Conservation (phyloP, 2,113 vertebrate genomes). For the Leptobrachium leishanense region DNA sequence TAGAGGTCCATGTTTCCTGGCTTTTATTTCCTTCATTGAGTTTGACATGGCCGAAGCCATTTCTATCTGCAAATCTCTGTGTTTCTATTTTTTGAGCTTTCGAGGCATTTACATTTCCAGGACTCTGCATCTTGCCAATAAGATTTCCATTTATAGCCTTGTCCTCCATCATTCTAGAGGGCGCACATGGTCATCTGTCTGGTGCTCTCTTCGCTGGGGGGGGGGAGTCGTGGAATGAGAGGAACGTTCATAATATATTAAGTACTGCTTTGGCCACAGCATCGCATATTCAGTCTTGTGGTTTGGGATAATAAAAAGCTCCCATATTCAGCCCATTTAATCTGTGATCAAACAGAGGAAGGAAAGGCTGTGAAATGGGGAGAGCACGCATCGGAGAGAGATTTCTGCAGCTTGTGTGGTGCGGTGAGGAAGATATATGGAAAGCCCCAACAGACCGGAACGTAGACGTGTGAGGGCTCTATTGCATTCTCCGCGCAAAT, state of each 20-base stretch:
- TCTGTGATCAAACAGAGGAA: background rate
- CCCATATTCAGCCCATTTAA: slow-evolving; percentile 10
- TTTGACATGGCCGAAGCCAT: too few species aligned
- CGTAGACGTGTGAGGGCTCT: too few species aligned
- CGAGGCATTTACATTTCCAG: background rate
- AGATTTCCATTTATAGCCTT: background rate
- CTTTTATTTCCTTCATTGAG: too few species aligned
- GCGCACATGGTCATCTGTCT: background rate
- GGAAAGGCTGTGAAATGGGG: background rate
- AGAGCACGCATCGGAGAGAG: background rate
- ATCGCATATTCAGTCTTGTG: slow-evolving; percentile 6
- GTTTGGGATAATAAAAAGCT: slow-evolving; percentile 19
- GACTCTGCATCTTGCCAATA: background rate
- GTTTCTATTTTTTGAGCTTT: background rate
- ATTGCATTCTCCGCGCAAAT: too few species aligned
- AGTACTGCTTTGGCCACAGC: slow-evolving; percentile 7
- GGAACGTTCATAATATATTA: background rate
- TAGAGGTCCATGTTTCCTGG: too few species aligned
- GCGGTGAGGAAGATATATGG: too few species aligned
- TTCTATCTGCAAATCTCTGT: too few species aligned
- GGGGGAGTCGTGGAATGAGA: background rate
- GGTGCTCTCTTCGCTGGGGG: too few species aligned
- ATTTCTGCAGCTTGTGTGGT: too few species aligned
- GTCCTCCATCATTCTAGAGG: background rate
- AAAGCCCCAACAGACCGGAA: too few species aligned